Conservation (phyloP, 1,140 invertebrate genomes). For the Heliconius congener region DNA sequence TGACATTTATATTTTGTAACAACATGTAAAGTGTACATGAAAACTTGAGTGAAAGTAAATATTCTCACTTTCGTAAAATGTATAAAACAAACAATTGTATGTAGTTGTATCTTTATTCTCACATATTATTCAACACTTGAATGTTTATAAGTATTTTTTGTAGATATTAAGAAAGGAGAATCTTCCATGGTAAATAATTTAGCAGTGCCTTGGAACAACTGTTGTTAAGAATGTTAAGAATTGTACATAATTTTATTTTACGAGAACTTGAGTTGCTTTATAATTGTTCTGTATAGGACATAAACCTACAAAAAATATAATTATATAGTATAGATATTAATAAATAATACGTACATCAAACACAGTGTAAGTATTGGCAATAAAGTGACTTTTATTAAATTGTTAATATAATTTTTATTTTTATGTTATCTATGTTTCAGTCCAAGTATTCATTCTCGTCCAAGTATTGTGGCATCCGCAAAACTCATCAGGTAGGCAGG, state of each 20-base stretch:
- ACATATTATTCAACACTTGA: background rate
- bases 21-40: background rate
- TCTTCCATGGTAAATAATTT: background rate
- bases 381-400: background rate
- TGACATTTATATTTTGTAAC: slow-evolving; percentile 14
- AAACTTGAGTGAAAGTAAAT: slow-evolving; percentile 9
- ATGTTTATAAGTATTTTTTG: background rate
- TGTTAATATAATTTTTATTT: background rate
- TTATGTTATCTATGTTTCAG: background rate
- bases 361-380: too few relatives aligned
- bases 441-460: background rate
- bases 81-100: background rate
- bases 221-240: too few relatives aligned
- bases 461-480: slow-evolving; percentile 58
- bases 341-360: too few relatives aligned
- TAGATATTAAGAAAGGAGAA: background rate
- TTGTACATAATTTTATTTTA: too few relatives aligned
- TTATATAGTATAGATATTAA: too few relatives aligned
- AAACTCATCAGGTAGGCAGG: slow-evolving; percentile 64
- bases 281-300: too few relatives aligned
- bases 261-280: too few relatives aligned
- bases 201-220: background rate
- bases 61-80: slow-evolving; percentile 8
- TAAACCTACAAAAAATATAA: too few relatives aligned
- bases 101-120: background rate